Conservation (phyloP, 2,113 vertebrate species). For the Paratilapia polleni region DNA sequence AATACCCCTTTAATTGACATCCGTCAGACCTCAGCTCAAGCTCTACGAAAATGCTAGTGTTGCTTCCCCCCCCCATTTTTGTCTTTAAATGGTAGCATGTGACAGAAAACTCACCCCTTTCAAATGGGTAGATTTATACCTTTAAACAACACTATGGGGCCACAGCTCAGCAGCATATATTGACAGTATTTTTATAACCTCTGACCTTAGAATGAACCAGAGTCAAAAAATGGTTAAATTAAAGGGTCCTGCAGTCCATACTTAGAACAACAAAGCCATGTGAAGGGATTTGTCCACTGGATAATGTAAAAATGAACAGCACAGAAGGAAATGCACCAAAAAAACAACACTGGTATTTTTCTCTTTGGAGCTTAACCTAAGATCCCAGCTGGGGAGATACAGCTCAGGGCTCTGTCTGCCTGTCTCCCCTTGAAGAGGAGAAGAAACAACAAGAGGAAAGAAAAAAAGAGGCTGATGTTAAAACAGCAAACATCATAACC, state of each 20-base stretch:
- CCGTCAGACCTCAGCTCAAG: conserved; percentile 59
- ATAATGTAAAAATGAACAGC: conserved; percentile 52
- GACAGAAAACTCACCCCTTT: not conserved
- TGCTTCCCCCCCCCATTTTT: not conserved
- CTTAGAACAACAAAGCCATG: conserved; percentile 49
- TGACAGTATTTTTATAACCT: conserved; percentile 50
- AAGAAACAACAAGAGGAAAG: conserved; percentile 69
- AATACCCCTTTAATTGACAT: conserved; percentile 78
- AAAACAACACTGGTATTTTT: conserved; percentile 63
- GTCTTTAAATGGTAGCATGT: not conserved
- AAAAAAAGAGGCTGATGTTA: conserved; percentile 66
- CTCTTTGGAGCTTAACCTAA: conserved; percentile 64
- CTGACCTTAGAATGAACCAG: conserved; percentile 55
- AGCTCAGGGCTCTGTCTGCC: conserved; percentile 68
- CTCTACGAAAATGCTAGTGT: conserved; percentile 20
- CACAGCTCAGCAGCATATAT: not conserved
- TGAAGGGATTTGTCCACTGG: conserved; percentile 39
- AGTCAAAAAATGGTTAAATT: conserved; percentile 11
- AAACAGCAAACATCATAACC: conserved; percentile 80
- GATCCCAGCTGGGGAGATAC: conserved; percentile 66
- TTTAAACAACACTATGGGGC: conserved; percentile 2
- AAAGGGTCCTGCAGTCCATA: conserved; percentile 37
- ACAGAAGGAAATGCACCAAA: conserved; percentile 59
- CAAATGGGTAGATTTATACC: not conserved
- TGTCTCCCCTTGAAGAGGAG: conserved; percentile 64